These are phyloP conservation scores for Calonectris borealis DNA, from an alignment of 2,113 vertebrate genomes.

Conservation along the genomic window DNA sequence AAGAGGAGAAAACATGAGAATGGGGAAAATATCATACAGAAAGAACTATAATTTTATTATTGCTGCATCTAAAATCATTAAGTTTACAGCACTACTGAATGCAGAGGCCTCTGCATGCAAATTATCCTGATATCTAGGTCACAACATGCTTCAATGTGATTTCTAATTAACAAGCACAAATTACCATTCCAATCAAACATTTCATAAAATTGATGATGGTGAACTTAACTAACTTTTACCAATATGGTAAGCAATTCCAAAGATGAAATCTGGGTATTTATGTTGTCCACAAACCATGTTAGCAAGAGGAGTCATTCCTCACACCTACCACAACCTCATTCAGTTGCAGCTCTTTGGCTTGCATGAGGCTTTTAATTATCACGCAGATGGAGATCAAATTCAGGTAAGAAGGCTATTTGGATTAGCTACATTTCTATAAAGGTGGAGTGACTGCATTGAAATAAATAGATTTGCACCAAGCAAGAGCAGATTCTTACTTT, in stretches of 20 bases:
- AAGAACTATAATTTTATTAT: conserved; percentile 17
- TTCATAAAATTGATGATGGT: neutral
- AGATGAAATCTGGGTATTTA: conserved; percentile 59
- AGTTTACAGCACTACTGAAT: neutral
- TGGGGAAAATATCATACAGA: neutral
- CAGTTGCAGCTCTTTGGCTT: conserved; percentile 69
- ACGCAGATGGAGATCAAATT: conserved; percentile 62
- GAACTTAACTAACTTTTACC: conserved; percentile 74
- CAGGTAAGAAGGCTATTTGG: conserved; percentile 42
- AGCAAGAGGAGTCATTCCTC: conserved; percentile 60
- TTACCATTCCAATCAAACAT: conserved; percentile 17
- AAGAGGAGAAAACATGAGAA: neutral
- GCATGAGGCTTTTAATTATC: conserved; percentile 73
- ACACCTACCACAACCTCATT: conserved; percentile 69
- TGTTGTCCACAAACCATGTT: conserved; percentile 56
- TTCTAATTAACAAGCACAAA: conserved; percentile 27
- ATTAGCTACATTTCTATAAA: neutral
- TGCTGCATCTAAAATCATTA: neutral
- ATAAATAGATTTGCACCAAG: neutral
- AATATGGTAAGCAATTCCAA: conserved; percentile 70
- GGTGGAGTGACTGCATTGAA: neutral
- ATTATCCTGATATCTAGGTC: conserved; percentile 11
- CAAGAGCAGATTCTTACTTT: neutral
- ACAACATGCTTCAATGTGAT: neutral
- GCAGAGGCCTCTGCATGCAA: neutral